Conservation (phyloP, 2,797 vertebrate species). For the Myiotriccus ornatus region DNA sequence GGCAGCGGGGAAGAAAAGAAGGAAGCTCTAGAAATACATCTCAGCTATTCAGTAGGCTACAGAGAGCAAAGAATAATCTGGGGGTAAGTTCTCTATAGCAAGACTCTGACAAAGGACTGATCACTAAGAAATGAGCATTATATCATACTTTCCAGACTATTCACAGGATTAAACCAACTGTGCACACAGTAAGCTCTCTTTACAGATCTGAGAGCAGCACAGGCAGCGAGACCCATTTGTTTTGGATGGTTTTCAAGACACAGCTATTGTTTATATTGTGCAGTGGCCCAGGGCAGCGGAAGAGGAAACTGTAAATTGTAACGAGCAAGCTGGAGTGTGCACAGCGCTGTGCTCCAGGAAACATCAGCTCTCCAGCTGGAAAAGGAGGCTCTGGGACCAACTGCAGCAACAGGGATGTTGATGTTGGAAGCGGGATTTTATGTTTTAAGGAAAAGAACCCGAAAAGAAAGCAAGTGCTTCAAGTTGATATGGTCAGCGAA, state of each 20-base stretch:
- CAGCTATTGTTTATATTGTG: slow-evolving; percentile 46
- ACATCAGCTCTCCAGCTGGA: slow-evolving; percentile 8
- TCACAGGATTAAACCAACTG: slow-evolving; percentile 54
- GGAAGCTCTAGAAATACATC: slow-evolving; percentile 1
- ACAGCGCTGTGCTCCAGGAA: neutral
- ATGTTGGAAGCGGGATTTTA: neutral
- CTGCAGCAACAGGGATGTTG: neutral
- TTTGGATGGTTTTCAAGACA: slow-evolving; percentile 57
- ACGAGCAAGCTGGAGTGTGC: neutral
- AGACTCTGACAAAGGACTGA: neutral
- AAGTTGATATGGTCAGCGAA: neutral
- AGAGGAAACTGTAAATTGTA: slow-evolving; percentile 38
- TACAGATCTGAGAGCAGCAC: slow-evolving; percentile 32
- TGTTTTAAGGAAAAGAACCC: neutral
- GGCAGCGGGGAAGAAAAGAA: no score
- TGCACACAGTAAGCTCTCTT: slow-evolving; percentile 23
- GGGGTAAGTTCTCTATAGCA: slow-evolving; percentile 21
- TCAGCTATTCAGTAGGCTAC: slow-evolving; percentile 20
- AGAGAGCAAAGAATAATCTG: slow-evolving; percentile 19
- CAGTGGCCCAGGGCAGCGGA: slow-evolving; percentile 14
- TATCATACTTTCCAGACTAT: slow-evolving; percentile 49
- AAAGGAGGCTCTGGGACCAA: neutral
- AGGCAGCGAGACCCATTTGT: slow-evolving; percentile 23
- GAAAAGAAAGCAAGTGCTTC: neutral
- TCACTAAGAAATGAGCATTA: slow-evolving; percentile 41